A percentile compares a stretch with the other conserved stretches of the same genome.
Conservation (phyloP, 2,888 invertebrate species). For the Cheilosia vulpina region DNA sequence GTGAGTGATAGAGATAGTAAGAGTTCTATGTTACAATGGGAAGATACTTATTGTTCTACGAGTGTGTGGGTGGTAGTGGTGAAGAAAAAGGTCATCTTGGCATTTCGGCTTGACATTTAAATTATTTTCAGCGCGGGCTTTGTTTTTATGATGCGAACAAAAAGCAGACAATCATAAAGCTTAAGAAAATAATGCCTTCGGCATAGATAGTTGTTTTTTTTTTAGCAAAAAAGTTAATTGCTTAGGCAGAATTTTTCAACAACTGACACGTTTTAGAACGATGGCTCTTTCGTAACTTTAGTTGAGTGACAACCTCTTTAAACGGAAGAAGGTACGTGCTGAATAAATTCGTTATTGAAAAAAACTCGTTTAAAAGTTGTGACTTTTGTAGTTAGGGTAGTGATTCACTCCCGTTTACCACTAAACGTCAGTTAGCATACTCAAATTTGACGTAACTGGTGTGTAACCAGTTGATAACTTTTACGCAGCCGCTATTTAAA, state of each 20-base stretch:
- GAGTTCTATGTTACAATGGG: constrained; percentile 9
- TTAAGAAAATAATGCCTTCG: background rate
- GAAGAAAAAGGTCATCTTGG: constrained; percentile 33
- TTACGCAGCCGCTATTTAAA: too few species aligned
- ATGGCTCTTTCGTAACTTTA: background rate
- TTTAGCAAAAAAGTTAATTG: background rate
- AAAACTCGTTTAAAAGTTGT: too few species aligned
- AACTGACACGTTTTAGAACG: background rate
- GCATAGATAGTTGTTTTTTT: background rate
- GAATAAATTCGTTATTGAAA: background rate
- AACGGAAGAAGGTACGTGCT: background rate
- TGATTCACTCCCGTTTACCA: too few species aligned
- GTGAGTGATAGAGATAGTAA: constrained; percentile 79
- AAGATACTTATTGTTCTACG: background rate
- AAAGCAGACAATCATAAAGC: background rate
- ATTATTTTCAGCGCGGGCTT: background rate
- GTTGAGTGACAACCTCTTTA: background rate
- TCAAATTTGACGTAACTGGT: too few species aligned
- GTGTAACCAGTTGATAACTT: too few species aligned
- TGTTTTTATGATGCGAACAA: background rate
- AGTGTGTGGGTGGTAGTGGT: constrained; percentile 4
- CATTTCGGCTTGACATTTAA: background rate
- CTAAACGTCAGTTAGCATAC: too few species aligned
- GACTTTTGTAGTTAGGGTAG: too few species aligned
- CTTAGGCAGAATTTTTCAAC: background rate